Percentiles rank a stretch among this genome's conserved stretches.
phyloP scores from a whole-genome alignment of 2,888 invertebrate genomes.

The Ariolimax columbianus region DNA sequence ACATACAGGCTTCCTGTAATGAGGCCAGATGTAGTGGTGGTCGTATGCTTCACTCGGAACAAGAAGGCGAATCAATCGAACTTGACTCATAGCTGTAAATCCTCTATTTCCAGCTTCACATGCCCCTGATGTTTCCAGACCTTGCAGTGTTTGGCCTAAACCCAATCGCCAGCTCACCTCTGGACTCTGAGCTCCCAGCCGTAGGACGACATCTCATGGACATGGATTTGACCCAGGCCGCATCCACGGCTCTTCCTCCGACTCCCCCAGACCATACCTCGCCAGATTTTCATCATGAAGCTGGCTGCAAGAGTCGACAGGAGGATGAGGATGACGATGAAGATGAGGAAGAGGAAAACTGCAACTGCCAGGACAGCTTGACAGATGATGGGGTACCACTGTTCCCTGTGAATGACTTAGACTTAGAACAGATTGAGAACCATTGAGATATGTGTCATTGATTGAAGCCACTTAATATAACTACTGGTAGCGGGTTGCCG shows the following conservation, averaged over 20 bases:
- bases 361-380: constrained; percentile 55
- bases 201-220: constrained; percentile 31
- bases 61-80: not conserved
- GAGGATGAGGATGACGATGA: constrained; percentile 61
- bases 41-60: too few species aligned
- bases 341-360: constrained; percentile 56
- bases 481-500: too few species aligned
- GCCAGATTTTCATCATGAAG: constrained; percentile 12
- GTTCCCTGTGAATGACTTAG: constrained; percentile 70
- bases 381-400: constrained; percentile 62
- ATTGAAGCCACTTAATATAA: not conserved
- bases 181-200: constrained; percentile 66
- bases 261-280: constrained; percentile 49
- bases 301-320: not conserved
- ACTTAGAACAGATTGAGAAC: constrained; percentile 76
- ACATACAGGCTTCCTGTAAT: too few species aligned
- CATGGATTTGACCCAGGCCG: constrained; percentile 57
- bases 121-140: constrained; percentile 22
- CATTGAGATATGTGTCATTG: constrained; percentile 59
- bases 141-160: constrained; percentile 54
- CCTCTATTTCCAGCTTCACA: constrained; percentile 19
- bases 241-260: constrained; percentile 34
- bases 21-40: too few species aligned
- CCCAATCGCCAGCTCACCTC: constrained; percentile 76
- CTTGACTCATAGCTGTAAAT: not conserved